A percentile compares a stretch with the other conserved stretches of the same genome.
Evolutionary conservation across 2,888 invertebrate species (phyloP).

Genomic region (Drosophila gaucha): DNA sequence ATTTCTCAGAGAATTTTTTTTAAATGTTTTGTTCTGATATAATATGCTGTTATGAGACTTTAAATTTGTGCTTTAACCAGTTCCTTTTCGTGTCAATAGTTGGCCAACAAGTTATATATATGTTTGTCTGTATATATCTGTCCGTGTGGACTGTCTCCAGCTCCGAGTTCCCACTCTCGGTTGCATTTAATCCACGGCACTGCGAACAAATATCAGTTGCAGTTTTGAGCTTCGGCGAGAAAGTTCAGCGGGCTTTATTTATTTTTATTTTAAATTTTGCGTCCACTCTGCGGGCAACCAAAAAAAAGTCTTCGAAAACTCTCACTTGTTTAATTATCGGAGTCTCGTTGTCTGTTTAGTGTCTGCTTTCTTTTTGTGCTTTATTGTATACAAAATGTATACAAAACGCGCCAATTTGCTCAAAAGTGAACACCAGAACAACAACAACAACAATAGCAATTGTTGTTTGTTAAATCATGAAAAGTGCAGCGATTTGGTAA

Average conservation of each 20-base stretch:
- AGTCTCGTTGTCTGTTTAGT: constrained; percentile 40
- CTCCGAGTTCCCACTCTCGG: constrained; percentile 1
- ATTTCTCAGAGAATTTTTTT: too few relatives aligned
- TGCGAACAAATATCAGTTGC: constrained; percentile 65
- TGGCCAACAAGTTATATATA: constrained; percentile 12
- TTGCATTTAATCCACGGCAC: constrained; percentile 38
- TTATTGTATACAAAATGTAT: constrained; percentile 68
- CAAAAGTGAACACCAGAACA: constrained; percentile 25
- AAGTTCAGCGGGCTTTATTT: constrained; percentile 60
- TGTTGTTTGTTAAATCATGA: constrained; percentile 58
- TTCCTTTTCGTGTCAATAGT: constrained; percentile 5
- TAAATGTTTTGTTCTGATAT: too few relatives aligned
- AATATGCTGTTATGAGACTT: not conserved
- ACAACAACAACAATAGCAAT: constrained; percentile 49
- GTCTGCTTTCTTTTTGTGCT: constrained; percentile 63
- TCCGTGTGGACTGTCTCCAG: not conserved
- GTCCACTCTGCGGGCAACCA: constrained; percentile 20
- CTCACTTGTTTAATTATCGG: constrained; percentile 76
- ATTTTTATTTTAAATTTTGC: constrained; percentile 27
- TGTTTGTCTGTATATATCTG: not conserved
- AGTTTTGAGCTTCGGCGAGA: constrained; percentile 71
- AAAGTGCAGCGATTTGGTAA: constrained; percentile 72
- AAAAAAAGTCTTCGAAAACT: constrained; percentile 46
- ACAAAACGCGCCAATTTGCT: constrained; percentile 77
- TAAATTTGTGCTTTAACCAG: constrained; percentile 5